Evolutionary conservation across 2,797 vertebrate species (phyloP).

Genomic region (Artibeus jamaicensis): DNA sequence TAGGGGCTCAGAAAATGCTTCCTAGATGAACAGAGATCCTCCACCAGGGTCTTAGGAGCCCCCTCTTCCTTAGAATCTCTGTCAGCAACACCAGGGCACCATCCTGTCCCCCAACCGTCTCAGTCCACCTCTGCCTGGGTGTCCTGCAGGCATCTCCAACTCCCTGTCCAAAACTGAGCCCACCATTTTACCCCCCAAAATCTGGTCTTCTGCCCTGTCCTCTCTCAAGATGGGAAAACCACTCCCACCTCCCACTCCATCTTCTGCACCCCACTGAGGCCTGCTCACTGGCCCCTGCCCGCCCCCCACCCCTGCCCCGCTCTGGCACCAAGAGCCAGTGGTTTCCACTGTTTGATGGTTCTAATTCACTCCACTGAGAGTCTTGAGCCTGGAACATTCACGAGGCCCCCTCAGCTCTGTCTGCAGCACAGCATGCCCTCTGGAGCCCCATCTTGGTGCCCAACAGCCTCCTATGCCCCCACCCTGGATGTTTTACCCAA

Average conservation of each 20-base stretch:
- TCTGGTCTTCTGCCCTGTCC: background rate
- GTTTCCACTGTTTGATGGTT: background rate
- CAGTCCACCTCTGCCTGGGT: background rate
- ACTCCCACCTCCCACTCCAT: background rate
- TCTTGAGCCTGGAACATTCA: background rate
- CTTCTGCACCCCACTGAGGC: background rate
- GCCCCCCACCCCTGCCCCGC: background rate
- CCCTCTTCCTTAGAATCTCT: background rate
- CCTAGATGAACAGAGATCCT: background rate
- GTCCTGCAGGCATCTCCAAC: background rate
- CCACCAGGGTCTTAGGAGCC: background rate
- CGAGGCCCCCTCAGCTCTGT: background rate
- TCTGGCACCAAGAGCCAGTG: background rate
- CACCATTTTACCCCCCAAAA: background rate
- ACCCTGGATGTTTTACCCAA: background rate
- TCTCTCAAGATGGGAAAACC: background rate
- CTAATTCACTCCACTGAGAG: background rate
- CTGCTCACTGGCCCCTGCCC: background rate
- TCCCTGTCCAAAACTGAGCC: background rate
- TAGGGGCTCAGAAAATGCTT: too few species aligned
- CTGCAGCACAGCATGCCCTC: background rate
- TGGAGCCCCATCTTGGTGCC: background rate
- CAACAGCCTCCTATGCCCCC: background rate
- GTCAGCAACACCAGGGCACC: background rate
- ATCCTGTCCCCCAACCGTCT: too few species aligned